Conservation (phyloP, 1,140 invertebrate species). For the Papilio dardanus region DNA sequence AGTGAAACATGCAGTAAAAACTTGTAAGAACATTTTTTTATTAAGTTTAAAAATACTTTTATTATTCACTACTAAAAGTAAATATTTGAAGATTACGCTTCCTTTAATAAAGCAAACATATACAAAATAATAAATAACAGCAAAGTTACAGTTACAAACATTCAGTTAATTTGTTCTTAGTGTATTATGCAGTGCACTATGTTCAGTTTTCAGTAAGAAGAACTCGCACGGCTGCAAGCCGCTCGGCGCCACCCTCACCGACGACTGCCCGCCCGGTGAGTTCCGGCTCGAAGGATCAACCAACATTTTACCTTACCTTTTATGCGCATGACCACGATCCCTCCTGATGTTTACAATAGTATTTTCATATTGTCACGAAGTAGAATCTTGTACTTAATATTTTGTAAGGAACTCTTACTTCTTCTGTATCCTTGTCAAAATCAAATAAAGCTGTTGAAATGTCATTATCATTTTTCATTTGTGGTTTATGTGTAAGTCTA, state of each 20-base stretch:
- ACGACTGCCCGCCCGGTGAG: conserved; percentile 69
- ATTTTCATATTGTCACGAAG: not conserved
- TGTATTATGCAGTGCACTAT: not conserved
- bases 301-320: not conserved
- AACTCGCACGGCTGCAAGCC: conserved; percentile 59
- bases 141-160: too few species aligned
- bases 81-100: too few species aligned
- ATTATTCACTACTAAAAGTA: too few species aligned
- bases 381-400: not conserved
- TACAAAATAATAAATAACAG: not conserved
- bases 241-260: conserved; percentile 62
- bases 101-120: too few species aligned
- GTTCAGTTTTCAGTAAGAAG: conserved; percentile 55
- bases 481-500: not conserved
- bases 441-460: too few species aligned
- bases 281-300: conserved; percentile 1
- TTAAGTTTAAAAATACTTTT: too few species aligned
- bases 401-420: too few species aligned
- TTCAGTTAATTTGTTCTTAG: too few species aligned
- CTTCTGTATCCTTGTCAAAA: too few species aligned
- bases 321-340: too few species aligned
- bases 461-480: too few species aligned
- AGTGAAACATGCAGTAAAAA: conserved; percentile 6
- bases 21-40: not conserved
- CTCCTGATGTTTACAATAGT: too few species aligned